Conservation (phyloP, 2,113 vertebrate species). For the Tyto alba region DNA sequence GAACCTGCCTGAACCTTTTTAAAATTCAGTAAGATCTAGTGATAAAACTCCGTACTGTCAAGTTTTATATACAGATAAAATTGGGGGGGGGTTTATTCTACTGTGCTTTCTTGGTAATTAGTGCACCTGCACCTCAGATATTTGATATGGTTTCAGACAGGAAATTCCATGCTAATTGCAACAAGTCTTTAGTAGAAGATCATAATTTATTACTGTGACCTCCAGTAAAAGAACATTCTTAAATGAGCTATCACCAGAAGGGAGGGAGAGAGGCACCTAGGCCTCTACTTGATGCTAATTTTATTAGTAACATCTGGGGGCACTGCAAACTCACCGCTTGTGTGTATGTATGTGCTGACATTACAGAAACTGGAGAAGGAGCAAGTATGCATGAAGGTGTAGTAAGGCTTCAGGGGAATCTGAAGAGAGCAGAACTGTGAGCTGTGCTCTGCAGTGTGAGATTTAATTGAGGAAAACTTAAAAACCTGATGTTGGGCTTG, state of each 20-base stretch:
- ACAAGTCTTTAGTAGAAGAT: neutral
- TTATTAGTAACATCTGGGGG: conserved; percentile 4
- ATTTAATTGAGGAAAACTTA: conserved; percentile 17
- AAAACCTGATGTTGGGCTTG: neutral
- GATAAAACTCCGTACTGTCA: neutral
- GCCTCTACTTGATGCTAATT: neutral
- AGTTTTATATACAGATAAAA: neutral
- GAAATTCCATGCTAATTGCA: neutral
- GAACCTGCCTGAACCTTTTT: neutral
- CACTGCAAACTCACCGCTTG: conserved; percentile 21
- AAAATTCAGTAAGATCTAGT: neutral
- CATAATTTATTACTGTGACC: neutral
- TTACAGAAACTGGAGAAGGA: neutral
- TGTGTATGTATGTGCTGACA: neutral
- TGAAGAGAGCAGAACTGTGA: neutral
- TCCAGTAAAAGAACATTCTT: neutral
- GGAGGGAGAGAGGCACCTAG: neutral
- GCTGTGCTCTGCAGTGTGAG: neutral
- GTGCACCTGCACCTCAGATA: neutral
- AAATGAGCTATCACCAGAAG: neutral
- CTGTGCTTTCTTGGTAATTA: neutral
- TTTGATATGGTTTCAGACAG: neutral
- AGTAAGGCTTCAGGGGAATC: neutral
- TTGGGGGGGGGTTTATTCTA: neutral
- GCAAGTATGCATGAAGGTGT: neutral